Base-by-base conservation (phyloP, 2,113 vertebrate genomes). In the Phylloscopus trochiloides region DNA sequence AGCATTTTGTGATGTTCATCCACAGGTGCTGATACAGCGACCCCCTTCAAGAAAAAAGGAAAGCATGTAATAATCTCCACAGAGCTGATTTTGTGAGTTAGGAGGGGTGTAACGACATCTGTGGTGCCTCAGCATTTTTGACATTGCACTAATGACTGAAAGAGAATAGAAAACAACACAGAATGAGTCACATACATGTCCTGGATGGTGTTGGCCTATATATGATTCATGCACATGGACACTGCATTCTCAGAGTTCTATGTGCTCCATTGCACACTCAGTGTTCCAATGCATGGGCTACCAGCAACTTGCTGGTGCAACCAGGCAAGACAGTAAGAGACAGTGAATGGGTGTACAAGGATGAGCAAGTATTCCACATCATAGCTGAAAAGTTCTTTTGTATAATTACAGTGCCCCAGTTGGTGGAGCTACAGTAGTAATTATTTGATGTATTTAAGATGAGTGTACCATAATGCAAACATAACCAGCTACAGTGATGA, bases 161-260 rank as follows among this genome's bases (percentile, higher is more conserved):
- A 58, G 14, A 20, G 17, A 67, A 58, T 45, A 55, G 22, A 75
- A 59, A 52, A n/a, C 47, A 71, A 9, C 34, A 24, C 7, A 25
- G 32, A 58, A 38, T 3, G 9, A 59, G 25, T 40, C 17, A 81
- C 36, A 21, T 4, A 9, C 1, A 4, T 29, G 24, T 40, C 29
- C 25, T 38, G 32, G n/a, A 11, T 2, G 7, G 19, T 50, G 22
- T 12, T 47, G 34, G 14, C 24, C 75, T 55, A n/a, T 57, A 24
- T 1, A 0, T 6, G 22, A 32, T 38, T 26, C 3, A 0, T 17
- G 28, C 32, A 25, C 31, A 4, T 3, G 9, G 34, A 40, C 0
- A 2, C 0, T 34, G 29, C 31, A 22, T 12, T 12, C 47, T 63
- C 55, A 10, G 43, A 55, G 34, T n/a, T 74, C 18, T 31, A 77